Conservation (phyloP, 2,888 invertebrate genomes). For the Pseudococcus viburni region DNA sequence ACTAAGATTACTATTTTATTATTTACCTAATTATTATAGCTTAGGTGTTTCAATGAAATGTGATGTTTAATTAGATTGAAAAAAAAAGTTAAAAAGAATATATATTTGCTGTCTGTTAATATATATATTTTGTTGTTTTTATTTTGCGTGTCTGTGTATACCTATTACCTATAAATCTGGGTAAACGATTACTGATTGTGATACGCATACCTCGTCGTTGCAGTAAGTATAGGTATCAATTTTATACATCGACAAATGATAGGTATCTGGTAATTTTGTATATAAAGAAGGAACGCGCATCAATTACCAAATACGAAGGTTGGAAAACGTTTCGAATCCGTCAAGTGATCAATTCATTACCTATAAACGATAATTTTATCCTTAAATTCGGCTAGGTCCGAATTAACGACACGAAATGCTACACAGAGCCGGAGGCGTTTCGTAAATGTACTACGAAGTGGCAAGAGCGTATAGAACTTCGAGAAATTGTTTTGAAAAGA, state of each 20-base stretch:
- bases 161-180: background rate
- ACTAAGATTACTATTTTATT: slow-evolving; percentile 44
- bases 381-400: background rate
- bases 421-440: background rate
- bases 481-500: too few relatives aligned
- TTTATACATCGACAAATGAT: background rate
- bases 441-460: background rate
- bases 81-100: slow-evolving; percentile 35
- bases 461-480: background rate
- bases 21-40: slow-evolving; percentile 48
- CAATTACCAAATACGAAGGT: background rate
- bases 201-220: background rate
- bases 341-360: slow-evolving; percentile 15
- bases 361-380: background rate
- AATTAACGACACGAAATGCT: slow-evolving; percentile 26
- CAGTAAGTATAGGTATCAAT: background rate
- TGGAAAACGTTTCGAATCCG: background rate
- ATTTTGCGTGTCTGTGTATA: background rate
- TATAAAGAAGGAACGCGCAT: background rate
- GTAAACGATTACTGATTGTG: background rate
- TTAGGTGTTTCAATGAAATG: slow-evolving; percentile 56
- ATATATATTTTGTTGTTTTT: slow-evolving; percentile 37
- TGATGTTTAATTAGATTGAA: slow-evolving; percentile 57
- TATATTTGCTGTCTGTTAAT: slow-evolving; percentile 57
- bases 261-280: background rate